These are phyloP conservation scores for Anas platyrhynchos DNA, from an alignment of 2,113 vertebrate genomes.

Conservation along the genomic window DNA sequence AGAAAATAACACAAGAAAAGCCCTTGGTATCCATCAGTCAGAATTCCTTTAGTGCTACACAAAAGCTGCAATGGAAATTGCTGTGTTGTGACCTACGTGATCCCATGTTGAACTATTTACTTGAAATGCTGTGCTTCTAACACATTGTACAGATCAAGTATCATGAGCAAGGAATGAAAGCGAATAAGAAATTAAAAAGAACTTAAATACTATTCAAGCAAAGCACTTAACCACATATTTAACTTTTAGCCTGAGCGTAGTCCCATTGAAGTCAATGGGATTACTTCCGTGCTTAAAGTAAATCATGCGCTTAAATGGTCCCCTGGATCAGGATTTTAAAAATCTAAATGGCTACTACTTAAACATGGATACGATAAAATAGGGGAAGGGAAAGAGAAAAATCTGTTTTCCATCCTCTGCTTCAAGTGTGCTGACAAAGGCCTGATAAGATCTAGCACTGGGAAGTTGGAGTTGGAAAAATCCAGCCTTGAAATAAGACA, in stretches of 20 bases:
- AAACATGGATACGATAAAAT: neutral
- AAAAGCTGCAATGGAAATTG: slow-evolving; percentile 36
- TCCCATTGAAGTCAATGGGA: neutral
- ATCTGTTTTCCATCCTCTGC: slow-evolving; percentile 23
- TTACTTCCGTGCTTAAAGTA: neutral
- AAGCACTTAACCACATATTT: slow-evolving; percentile 10
- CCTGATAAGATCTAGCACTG: neutral
- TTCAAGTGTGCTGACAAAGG: slow-evolving; percentile 7
- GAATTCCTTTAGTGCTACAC: slow-evolving; percentile 19
- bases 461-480: slow-evolving; percentile 31
- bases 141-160: neutral
- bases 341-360: slow-evolving; percentile 3
- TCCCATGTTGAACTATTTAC: slow-evolving; percentile 16
- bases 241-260: slow-evolving; percentile 39
- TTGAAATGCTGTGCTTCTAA: neutral
- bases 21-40: slow-evolving; percentile 37
- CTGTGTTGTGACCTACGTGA: slow-evolving; percentile 1
- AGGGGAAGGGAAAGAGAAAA: neutral
- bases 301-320: slow-evolving; percentile 1
- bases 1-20: slow-evolving; percentile 44
- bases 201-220: slow-evolving; percentile 5
- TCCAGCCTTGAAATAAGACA: slow-evolving; percentile 44
- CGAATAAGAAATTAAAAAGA: slow-evolving; percentile 10
- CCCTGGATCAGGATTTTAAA: slow-evolving; percentile 30
- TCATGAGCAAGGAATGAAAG: neutral